Conservation (phyloP, 2,888 invertebrate species). For the Lepidonotus clava region DNA sequence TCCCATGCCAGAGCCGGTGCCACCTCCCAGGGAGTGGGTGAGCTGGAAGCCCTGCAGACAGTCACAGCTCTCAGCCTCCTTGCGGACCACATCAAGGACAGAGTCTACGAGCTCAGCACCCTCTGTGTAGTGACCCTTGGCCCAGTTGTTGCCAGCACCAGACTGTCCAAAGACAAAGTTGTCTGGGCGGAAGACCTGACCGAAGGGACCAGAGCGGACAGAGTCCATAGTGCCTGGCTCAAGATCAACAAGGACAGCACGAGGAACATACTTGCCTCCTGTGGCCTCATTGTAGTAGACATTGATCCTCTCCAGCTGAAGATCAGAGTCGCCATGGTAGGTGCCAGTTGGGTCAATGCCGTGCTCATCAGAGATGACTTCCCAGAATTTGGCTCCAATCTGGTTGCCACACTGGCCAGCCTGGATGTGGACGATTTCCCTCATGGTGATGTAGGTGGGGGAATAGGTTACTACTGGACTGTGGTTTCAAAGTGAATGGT, state of each 20-base stretch:
- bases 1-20: conserved; percentile 93
- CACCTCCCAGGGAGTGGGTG: conserved; percentile 88
- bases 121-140: conserved; percentile 56
- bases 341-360: conserved; percentile 73
- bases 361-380: conserved; percentile 77
- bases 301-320: conserved; percentile 80
- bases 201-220: conserved; percentile 94
- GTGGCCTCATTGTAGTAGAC: conserved; percentile 94
- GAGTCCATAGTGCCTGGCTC: conserved; percentile 88
- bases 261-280: conserved; percentile 93
- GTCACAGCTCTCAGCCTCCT: conserved; percentile 88
- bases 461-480: too few relatives aligned
- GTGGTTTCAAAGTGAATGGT: too few relatives aligned
- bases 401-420: conserved; percentile 69
- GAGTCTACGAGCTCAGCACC: conserved; percentile 83
- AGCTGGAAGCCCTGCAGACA: conserved; percentile 82
- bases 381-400: conserved; percentile 71
- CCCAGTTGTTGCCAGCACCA: conserved; percentile 56
- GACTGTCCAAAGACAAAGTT: conserved; percentile 55
- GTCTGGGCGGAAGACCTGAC: conserved; percentile 96
- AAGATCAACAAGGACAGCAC: conserved; percentile 92
- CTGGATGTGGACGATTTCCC: conserved; percentile 68
- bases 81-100: conserved; percentile 81
- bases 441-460: too few relatives aligned
- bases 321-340: conserved; percentile 69